Conservation (phyloP, 2,888 invertebrate genomes). For the Conomelus anceps region DNA sequence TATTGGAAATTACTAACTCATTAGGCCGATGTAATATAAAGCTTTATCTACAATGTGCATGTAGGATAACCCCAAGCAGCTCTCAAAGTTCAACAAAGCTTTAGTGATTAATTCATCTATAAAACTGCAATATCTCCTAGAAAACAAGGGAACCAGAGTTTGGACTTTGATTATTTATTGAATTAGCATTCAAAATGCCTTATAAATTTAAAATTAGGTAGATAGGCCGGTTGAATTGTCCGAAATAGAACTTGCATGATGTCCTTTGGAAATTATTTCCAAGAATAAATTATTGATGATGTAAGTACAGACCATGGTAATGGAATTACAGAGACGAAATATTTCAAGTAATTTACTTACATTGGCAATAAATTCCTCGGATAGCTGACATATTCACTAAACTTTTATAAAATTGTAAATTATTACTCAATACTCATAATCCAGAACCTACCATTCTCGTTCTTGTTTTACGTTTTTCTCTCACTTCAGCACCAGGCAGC, state of each 20-base stretch:
- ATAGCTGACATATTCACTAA: conserved; percentile 1
- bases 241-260: background rate
- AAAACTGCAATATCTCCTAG: too few relatives aligned
- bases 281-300: background rate
- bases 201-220: background rate
- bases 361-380: background rate
- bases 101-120: background rate
- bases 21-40: background rate
- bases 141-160: background rate
- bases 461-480: background rate
- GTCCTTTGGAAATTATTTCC: background rate
- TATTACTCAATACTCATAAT: background rate
- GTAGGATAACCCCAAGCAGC: too few relatives aligned
- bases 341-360: background rate
- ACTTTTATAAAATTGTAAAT: background rate
- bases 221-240: background rate
- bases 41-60: background rate
- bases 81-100: background rate
- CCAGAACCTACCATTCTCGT: background rate
- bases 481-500: background rate
- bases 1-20: background rate
- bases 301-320: background rate
- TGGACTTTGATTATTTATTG: background rate
- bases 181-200: background rate
- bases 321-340: background rate